Evolutionary conservation across 1,140 invertebrate species (phyloP).

Genomic region (Papilio xuthus): DNA sequence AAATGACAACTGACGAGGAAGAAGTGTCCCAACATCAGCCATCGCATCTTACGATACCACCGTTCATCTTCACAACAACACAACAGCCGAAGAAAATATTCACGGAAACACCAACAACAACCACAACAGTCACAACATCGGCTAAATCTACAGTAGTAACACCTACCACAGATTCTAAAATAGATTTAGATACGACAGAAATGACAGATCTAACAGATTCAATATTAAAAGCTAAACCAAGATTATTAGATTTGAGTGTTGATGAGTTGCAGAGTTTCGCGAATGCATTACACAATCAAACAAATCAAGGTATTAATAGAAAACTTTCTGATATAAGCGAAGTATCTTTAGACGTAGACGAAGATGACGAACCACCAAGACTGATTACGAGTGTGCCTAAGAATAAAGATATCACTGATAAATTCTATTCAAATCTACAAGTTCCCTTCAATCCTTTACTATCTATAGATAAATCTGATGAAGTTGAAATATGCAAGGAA

Average conservation of each 20-base stretch:
- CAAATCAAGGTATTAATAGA: conserved; percentile 51
- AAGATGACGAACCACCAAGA: conserved; percentile 63
- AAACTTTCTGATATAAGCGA: conserved; percentile 71
- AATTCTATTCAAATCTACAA: conserved; percentile 73
- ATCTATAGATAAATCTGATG: conserved; percentile 60
- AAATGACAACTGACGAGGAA: conserved; percentile 67
- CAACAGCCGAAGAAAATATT: neutral
- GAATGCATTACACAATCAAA: conserved; percentile 71
- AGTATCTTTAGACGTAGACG: conserved; percentile 70
- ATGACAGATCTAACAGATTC: conserved; percentile 47
- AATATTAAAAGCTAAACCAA: conserved; percentile 60
- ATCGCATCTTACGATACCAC: conserved; percentile 18
- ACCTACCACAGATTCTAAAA: conserved; percentile 46
- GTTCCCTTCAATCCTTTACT: conserved; percentile 65
- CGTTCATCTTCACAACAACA: conserved; percentile 28
- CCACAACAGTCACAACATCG: conserved; percentile 43
- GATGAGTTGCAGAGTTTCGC: conserved; percentile 75
- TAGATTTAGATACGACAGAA: conserved; percentile 47
- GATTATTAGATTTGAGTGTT: conserved; percentile 70
- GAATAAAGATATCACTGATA: conserved; percentile 66
- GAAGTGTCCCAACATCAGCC: conserved; percentile 42
- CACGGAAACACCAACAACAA: neutral
- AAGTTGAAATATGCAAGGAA: conserved; percentile 67
- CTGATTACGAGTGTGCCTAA: conserved; percentile 49
- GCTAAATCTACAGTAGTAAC: conserved; percentile 41